Base-by-base conservation (phyloP, 2,797 vertebrate species). In the Numenius phaeopus region DNA sequence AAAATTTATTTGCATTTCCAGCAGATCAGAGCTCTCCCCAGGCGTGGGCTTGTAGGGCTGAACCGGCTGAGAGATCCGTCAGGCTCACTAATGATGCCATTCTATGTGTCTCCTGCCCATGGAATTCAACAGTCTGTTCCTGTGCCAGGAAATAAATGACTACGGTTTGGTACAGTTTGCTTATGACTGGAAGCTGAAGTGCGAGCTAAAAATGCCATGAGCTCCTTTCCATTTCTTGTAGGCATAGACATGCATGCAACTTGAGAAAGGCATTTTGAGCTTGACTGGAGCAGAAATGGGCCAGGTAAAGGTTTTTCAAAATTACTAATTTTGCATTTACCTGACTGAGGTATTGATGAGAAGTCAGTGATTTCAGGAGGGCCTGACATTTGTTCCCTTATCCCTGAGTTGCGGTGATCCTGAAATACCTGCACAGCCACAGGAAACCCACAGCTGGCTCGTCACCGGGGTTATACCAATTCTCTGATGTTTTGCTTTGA, bases 11-110 rank as follows among this genome's bases (percentile, higher is more conserved):
- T 87, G 34, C 15, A 24, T 40, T 88, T 83, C 46, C 62, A 90
- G 57, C 76, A 39, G 23, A 11, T 65, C 27, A 39, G n/a, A 8
- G 34, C 50, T 39, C 21, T 87, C 71, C 29, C 52, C 44, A 34
- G 59, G 29, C 0, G 0, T 8, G 27, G 59, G 58, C 15, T 83
- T 10, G 1, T 4, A 6, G 37, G 55, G 47, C 55, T 52, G 40
- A 37, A 1, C 20, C 40, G 57, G 18, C 34, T 34, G 21, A 24
- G 54, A 40, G 20, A 47, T 59, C 32, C 40, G 21, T 14, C 3
- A 7, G 37, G 42, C 49, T 69, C 54, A 15, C 39, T 49, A 83
- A 32, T n/a, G 40, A 26, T 76, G 50, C 37, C 30, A 3, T 7
- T 9, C n/a, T 4, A 0, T 0, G 3, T 47, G 21, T 69, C 78